A percentile compares a stretch with the other conserved stretches of the same genome.
Evolutionary conservation across 2,113 vertebrate genomes (phyloP).

Genomic region (Leptobrachium ailaonicum): DNA sequence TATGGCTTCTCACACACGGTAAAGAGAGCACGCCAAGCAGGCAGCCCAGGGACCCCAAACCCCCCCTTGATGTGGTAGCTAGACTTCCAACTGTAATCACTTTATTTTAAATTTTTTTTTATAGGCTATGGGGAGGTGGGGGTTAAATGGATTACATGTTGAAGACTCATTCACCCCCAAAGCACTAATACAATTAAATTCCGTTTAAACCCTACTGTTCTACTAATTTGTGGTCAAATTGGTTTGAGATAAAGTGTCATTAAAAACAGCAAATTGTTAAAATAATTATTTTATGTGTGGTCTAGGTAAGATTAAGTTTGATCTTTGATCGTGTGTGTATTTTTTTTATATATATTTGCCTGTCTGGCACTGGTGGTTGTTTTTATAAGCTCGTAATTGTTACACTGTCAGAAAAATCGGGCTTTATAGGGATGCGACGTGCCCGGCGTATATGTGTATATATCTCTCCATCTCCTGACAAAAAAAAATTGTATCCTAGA

Average conservation of each 20-base stretch:
- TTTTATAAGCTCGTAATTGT: background rate
- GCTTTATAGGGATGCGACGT: no score
- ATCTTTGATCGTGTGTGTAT: background rate
- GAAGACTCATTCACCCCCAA: slow-evolving; percentile 58
- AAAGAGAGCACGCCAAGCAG: slow-evolving; percentile 37
- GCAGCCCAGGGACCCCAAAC: slow-evolving; percentile 54
- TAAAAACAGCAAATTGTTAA: background rate
- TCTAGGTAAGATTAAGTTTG: background rate
- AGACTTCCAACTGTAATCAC: slow-evolving; percentile 67
- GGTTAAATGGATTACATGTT: slow-evolving; percentile 65
- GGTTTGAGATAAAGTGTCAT: slow-evolving; percentile 5
- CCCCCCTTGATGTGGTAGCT: slow-evolving; percentile 74
- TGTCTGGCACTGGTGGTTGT: background rate
- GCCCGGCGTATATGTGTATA: no score
- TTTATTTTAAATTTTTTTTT: slow-evolving; percentile 23
- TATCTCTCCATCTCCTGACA: no score
- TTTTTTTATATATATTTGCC: background rate
- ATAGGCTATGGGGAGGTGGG: slow-evolving; percentile 63
- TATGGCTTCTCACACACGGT: slow-evolving; percentile 45
- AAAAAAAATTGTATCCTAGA: no score
- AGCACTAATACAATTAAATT: slow-evolving; percentile 52
- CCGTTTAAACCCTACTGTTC: slow-evolving; percentile 5
- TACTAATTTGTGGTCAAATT: slow-evolving; percentile 11
- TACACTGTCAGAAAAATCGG: no score
- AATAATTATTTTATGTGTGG: background rate